Evolutionary conservation across 2,797 vertebrate species (phyloP), one percentile per base, ranked within the genome.

Genomic region (Coluber constrictor): DNA sequence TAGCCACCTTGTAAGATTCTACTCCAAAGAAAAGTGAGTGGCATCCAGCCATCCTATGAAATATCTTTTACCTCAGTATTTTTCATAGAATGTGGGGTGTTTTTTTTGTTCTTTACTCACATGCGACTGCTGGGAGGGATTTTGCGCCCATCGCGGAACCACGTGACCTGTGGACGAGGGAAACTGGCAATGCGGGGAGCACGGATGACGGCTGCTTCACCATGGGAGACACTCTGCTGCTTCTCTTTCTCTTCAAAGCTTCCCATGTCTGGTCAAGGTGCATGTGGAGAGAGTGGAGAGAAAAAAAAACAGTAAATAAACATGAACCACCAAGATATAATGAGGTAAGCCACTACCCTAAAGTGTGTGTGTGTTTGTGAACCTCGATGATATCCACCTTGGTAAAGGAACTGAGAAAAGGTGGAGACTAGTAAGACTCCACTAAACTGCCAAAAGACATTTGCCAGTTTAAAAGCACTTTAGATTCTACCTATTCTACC

Each of bases 51-150:
- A 63, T 6, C 88, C 16, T 70, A 2, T 55, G 18, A 57, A 59
- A 83, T 25, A 11, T 4, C 20, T 87, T 51, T 32, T 70, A 86
- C 20, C 7, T 25, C 61, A 10, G 20, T 23, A 3, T 74, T 37
- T 86, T 25, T 83, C 37, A 87, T 86, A 54, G 27, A 51, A 70
- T 32, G 20, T 25, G 27, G 79, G 43, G 11, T 20, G 3, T 89
- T 27, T 3, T 89, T 63, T 20, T 60, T 13, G 29, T 66, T 66
- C 87, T 37, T 23, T 23, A 97, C 99, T 99, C 96, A 99, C 99
- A 99, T 98, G 96, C 99, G 99, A 95, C 98, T 98, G 98, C 98
- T 99, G 93, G 99, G 99, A 0, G 99, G 99, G 92, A 99, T 99
- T 97, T 99, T 99, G 61, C 99, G 98, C 0, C 99, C 99, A 0